These are phyloP conservation scores for Drosophila peninsularis DNA, from an alignment of 2,888 invertebrate genomes.

Conservation along the genomic window DNA sequence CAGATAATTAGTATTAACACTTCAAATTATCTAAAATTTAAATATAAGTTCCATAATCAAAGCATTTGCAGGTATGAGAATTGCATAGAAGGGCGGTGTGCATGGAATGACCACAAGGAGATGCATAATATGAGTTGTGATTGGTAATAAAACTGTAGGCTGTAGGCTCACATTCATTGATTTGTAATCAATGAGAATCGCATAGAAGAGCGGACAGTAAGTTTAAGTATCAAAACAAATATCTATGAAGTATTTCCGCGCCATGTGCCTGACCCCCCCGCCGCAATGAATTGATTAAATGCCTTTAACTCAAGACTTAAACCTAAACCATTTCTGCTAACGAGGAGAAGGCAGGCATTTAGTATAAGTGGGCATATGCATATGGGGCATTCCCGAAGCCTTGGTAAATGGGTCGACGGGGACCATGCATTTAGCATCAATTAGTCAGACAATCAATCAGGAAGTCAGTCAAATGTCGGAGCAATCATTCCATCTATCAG, in stretches of 20 bases:
- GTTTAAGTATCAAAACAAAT: neutral
- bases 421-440: conserved; percentile 1
- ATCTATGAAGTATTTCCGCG: neutral
- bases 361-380: neutral
- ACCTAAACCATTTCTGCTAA: neutral
- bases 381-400: neutral
- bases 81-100: neutral
- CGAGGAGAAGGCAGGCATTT: neutral
- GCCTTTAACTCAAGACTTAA: neutral
- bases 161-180: too few species aligned
- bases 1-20: neutral
- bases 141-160: too few species aligned
- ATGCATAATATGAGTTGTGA: neutral
- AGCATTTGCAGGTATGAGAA: neutral
- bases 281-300: neutral
- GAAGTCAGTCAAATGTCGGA: neutral
- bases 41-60: neutral
- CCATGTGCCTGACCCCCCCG: too few species aligned
- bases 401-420: neutral
- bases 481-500: neutral
- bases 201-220: neutral
- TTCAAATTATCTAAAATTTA: neutral
- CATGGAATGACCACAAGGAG: neutral
- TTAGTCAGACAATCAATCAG: conserved; percentile 4
- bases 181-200: neutral